Evolutionary conservation across 2,797 vertebrate species (phyloP).

Genomic region (Epinephelus malabaricus): DNA sequence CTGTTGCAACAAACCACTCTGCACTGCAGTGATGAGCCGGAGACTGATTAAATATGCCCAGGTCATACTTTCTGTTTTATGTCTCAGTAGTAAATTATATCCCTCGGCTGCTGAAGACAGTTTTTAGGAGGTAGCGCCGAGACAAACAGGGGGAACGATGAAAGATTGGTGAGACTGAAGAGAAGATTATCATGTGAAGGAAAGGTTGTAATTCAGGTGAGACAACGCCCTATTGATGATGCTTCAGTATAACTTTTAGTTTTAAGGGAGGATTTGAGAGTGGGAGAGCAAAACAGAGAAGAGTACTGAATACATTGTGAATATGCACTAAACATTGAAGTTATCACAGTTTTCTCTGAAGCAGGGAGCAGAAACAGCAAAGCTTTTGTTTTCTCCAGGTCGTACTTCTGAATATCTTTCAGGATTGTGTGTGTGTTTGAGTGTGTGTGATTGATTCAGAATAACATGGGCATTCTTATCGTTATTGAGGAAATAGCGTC

Average conservation of each 20-base stretch:
- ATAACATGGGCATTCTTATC: conserved; percentile 26
- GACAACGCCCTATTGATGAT: too few species aligned
- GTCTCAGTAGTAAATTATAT: background rate
- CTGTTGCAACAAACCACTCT: too few species aligned
- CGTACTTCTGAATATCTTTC: background rate
- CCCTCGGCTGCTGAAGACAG: too few species aligned
- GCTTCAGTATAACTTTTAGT: background rate
- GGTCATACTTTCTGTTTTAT: background rate
- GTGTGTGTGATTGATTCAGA: background rate
- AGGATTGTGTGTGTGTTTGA: background rate
- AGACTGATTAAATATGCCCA: background rate
- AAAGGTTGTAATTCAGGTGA: background rate
- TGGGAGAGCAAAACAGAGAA: background rate
- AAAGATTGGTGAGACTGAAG: background rate
- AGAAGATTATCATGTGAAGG: background rate
- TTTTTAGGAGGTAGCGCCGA: background rate
- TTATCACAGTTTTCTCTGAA: background rate
- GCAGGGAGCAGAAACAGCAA: background rate
- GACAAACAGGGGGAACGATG: background rate
- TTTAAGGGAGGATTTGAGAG: background rate
- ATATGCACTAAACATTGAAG: background rate
- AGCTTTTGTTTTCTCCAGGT: background rate
- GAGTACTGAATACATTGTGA: background rate
- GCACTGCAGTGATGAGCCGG: background rate
- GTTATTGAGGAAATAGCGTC: conserved; percentile 48